These are phyloP conservation scores for Pardalotus punctatus DNA, from an alignment of 2,113 vertebrate genomes.

Conservation along the genomic window DNA sequence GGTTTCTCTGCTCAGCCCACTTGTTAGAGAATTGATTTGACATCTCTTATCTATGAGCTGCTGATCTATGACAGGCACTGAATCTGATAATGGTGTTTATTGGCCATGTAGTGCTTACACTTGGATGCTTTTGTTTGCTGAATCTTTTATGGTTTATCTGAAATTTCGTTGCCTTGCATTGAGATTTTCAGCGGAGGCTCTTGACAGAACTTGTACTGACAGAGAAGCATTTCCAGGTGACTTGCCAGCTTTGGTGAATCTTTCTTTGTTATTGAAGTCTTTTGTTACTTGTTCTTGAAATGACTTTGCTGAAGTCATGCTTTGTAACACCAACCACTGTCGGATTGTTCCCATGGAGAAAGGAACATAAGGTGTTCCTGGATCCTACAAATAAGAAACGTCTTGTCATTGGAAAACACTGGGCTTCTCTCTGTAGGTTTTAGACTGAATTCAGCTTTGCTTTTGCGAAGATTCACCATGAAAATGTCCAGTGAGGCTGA, in stretches of 20 bases:
- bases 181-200: background rate
- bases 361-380: background rate
- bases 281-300: background rate
- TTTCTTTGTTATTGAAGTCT: background rate
- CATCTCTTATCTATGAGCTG: background rate
- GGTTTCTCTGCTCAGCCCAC: background rate
- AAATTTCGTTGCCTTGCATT: background rate
- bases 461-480: background rate
- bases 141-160: background rate
- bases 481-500: background rate
- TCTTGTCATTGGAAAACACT: background rate
- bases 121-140: background rate
- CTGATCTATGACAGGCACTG: background rate
- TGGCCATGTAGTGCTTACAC: background rate
- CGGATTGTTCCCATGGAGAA: background rate
- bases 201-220: background rate
- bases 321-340: background rate
- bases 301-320: background rate
- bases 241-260: background rate
- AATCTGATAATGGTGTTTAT: constrained; percentile 2
- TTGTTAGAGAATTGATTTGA: constrained; percentile 20
- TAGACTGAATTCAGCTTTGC: background rate
- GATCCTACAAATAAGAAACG: background rate
- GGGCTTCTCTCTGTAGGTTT: background rate
- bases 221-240: background rate